Evolutionary conservation across 2,113 vertebrate genomes (phyloP).

Genomic region (Struthio camelus): DNA sequence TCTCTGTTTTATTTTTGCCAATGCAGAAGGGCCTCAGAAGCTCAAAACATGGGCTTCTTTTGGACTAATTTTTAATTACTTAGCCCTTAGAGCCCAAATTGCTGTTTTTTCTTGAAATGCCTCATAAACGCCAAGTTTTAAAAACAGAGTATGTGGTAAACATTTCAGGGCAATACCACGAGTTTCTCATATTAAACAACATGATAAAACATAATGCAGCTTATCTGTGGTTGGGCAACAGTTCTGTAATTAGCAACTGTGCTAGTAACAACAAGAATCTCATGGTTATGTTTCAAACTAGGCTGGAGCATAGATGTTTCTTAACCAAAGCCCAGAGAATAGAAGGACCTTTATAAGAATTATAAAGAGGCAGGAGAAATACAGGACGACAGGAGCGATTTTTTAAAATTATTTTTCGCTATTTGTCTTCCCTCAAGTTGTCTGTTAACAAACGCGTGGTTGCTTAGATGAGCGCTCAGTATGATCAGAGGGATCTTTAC

Average conservation of each 20-base stretch:
- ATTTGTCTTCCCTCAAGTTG: background rate
- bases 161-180: background rate
- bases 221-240: background rate
- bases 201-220: background rate
- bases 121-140: background rate
- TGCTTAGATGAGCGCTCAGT: background rate
- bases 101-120: background rate
- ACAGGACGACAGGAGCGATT: background rate
- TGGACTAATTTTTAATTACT: background rate
- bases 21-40: background rate
- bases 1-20: background rate
- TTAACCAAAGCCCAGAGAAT: background rate
- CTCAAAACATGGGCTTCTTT: background rate
- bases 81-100: background rate
- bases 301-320: background rate
- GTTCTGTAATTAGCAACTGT: background rate
- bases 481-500: background rate
- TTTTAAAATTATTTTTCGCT: background rate
- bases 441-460: background rate
- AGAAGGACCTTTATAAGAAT: background rate
- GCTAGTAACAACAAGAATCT: background rate
- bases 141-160: background rate
- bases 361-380: background rate
- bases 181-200: background rate
- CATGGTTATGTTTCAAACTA: background rate